Evolutionary conservation across 2,888 invertebrate genomes (phyloP).

Genomic region (Melieria crassipennis): DNA sequence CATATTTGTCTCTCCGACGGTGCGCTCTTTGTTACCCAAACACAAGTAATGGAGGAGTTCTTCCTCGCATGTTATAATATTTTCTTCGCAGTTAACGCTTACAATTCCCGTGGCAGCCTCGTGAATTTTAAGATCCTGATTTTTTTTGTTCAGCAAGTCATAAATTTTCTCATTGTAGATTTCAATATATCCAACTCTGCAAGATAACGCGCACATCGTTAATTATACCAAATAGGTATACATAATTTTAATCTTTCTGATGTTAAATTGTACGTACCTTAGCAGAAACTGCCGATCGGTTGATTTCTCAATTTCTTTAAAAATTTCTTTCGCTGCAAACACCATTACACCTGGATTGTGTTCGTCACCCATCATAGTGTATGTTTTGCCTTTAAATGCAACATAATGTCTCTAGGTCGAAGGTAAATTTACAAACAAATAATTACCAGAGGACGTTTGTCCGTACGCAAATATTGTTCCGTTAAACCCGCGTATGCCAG

Average conservation of each 20-base stretch:
- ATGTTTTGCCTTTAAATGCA: conserved; percentile 71
- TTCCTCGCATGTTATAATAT: conserved; percentile 72
- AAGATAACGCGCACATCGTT: neutral
- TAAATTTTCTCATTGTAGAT: conserved; percentile 87
- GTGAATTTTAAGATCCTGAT: conserved; percentile 72
- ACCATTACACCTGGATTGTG: conserved; percentile 79
- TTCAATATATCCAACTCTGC: conserved; percentile 84
- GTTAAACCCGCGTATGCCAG: conserved; percentile 79
- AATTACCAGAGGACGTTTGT: conserved; percentile 83
- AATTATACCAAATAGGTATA: neutral
- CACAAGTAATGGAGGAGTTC: conserved; percentile 72
- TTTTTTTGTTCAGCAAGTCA: conserved; percentile 75
- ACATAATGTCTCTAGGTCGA: neutral
- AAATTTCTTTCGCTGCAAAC: conserved; percentile 76
- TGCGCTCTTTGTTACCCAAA: conserved; percentile 75
- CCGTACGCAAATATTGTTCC: conserved; percentile 93
- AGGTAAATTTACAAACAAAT: neutral
- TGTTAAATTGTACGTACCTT: conserved; percentile 40
- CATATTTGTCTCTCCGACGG: conserved; percentile 84
- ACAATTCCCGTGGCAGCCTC: conserved; percentile 73
- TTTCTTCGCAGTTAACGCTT: conserved; percentile 73
- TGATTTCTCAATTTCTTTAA: conserved; percentile 71
- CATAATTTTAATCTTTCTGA: neutral
- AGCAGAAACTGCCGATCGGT: conserved; percentile 79
- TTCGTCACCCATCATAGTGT: conserved; percentile 81